These are phyloP conservation scores for Engystomops pustulosus DNA, from an alignment of 2,113 vertebrate species.

Conservation along the genomic window DNA sequence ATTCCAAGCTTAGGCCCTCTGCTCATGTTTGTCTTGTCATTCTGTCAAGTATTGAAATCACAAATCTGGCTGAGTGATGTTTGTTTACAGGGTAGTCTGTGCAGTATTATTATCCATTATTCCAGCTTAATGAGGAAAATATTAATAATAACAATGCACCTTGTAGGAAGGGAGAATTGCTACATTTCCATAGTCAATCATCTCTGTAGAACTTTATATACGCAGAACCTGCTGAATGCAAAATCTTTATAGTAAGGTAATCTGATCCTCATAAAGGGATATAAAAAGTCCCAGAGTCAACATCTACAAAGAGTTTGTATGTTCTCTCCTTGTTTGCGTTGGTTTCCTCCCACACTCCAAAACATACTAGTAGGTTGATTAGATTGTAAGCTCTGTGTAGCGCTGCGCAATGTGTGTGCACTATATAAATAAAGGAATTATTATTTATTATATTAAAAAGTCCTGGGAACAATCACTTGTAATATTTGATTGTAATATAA, in stretches of 20 bases:
- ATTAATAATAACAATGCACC: not conserved
- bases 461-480: too few species aligned
- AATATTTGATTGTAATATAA: too few species aligned
- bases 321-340: too few species aligned
- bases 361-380: too few species aligned
- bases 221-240: not conserved
- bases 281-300: too few species aligned
- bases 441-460: too few species aligned
- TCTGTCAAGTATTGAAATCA: constrained; percentile 31
- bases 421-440: too few species aligned
- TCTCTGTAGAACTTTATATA: not conserved
- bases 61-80: constrained; percentile 13
- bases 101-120: constrained; percentile 16
- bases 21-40: constrained; percentile 28
- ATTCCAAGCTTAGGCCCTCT: constrained; percentile 16
- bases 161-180: not conserved
- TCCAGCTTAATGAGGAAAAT: constrained; percentile 1
- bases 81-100: constrained; percentile 4
- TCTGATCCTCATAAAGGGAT: too few species aligned
- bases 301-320: too few species aligned
- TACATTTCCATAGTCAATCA: not conserved
- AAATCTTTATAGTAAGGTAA: not conserved
- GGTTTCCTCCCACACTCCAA: too few species aligned
- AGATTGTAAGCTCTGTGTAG: too few species aligned
- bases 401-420: too few species aligned